phyloP scores from a whole-genome alignment of 2,113 vertebrate species.

The Triplophysa siluroides region DNA sequence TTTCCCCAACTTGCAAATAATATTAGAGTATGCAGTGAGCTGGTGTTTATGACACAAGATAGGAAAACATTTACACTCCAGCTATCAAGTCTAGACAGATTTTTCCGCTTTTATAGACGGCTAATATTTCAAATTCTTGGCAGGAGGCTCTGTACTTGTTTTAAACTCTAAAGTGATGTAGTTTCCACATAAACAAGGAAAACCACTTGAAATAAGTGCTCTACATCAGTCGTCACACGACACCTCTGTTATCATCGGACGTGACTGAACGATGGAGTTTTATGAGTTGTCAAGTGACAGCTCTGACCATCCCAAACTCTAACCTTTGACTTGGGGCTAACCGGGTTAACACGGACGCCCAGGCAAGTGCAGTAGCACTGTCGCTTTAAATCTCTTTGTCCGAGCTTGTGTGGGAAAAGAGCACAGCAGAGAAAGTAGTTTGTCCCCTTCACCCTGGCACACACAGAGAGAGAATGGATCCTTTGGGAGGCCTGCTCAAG shows the following conservation, averaged over 20 bases:
- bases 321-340: slow-evolving; percentile 35
- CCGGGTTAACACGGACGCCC: slow-evolving; percentile 29
- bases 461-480: slow-evolving; percentile 45
- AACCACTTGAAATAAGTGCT: not conserved
- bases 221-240: not conserved
- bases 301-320: slow-evolving; percentile 36
- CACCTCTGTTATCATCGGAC: slow-evolving; percentile 7
- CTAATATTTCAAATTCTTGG: not conserved
- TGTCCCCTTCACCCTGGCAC: slow-evolving; percentile 54
- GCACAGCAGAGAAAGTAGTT: slow-evolving; percentile 52
- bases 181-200: not conserved
- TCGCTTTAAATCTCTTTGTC: slow-evolving; percentile 56
- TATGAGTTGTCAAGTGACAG: slow-evolving; percentile 42
- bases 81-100: slow-evolving; percentile 5
- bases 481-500: slow-evolving; percentile 49
- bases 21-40: not conserved
- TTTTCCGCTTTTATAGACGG: slow-evolving; percentile 6
- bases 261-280: slow-evolving; percentile 41
- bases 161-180: not conserved
- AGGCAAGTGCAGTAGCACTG: slow-evolving; percentile 29
- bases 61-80: slow-evolving; percentile 37
- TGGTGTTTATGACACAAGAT: not conserved
- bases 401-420: slow-evolving; percentile 53
- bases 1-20: not conserved
- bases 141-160: not conserved